Base-by-base conservation (phyloP, 1,140 invertebrate species). In the Parasteatoda tepidariorum region DNA sequence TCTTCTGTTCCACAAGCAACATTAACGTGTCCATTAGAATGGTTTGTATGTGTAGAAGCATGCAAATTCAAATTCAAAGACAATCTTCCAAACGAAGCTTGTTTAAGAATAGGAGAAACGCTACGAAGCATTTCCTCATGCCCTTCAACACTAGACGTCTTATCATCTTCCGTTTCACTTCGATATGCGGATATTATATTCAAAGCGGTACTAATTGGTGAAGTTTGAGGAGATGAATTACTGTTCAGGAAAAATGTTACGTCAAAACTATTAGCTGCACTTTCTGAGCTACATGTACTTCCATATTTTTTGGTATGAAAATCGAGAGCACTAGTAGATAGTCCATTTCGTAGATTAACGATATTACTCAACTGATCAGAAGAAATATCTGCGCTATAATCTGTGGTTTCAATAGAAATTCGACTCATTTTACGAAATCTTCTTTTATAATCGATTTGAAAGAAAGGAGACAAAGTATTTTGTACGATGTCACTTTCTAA, bases 201-300 rank as follows among this genome's bases (percentile, higher is more conserved):
- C 31, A 84, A 71, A 3, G 84, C 66, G 3, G 70, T 79, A 48
- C 75, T 79, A 4, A 26, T 71, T 15, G 74, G 70, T 13, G 84
- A 71, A 2, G 64, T 78, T 22, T 64, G 85, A 59, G 67, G 38
- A 4, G 82, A 83, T 31, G 62, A 70, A 24, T 70, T 71, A 55
- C 67, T 68, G 30, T 86, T 75, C 26, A 85, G 76, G 71, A 84
- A 88, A 54, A 88, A 84, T 13, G 86, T 85, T 5, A 88, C 86
- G 54, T 88, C 87, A 74, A 88, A 88, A 75, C 87, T 88, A 62
- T 88, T 87, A 9, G 87, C 86, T n/a, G 87, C 87, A 68, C 87
- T 88, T 75, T 88, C 87, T 26, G 87, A 88, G 73, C 87, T 88
- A 70, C 87, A 88, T 31, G 87, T 87, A 70, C 87, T 88, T 4